These are phyloP conservation scores for Hephaestus fuliginosus DNA, from an alignment of 2,797 vertebrate species.

Conservation along the genomic window DNA sequence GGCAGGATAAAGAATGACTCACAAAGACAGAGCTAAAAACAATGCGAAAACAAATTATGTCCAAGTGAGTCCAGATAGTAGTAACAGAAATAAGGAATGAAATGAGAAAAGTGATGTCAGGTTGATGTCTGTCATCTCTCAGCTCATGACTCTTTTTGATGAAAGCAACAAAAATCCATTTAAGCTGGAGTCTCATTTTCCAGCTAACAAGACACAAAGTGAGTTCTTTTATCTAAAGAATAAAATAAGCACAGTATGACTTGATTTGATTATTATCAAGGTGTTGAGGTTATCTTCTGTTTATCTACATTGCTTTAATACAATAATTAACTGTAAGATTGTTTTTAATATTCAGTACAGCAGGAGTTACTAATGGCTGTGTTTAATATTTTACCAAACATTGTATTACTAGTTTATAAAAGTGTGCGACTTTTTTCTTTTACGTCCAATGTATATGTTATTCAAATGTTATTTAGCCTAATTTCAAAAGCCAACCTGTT, in stretches of 20 bases:
- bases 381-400: not conserved
- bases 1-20: constrained; percentile 17
- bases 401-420: not conserved
- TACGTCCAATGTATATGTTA: not conserved
- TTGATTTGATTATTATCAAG: not conserved
- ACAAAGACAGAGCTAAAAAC: not conserved
- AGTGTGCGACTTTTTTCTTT: not conserved
- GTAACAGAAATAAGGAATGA: not conserved
- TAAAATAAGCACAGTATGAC: not conserved
- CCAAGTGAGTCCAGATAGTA: constrained; percentile 14
- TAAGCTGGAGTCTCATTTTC: constrained; percentile 8
- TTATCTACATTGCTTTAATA: not conserved
- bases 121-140: constrained; percentile 4
- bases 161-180: not conserved
- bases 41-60: not conserved
- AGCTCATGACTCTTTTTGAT: constrained; percentile 13
- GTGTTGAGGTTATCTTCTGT: constrained; percentile 4
- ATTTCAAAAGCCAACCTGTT: not conserved
- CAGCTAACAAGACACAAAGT: not conserved
- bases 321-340: not conserved
- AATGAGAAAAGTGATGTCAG: not conserved
- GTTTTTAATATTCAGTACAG: not conserved
- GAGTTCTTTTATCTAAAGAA: not conserved
- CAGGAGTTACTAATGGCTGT: not conserved
- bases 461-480: not conserved